These are phyloP conservation scores for Tyria jacobaeae DNA, from an alignment of 2,888 invertebrate species.

Conservation along the genomic window DNA sequence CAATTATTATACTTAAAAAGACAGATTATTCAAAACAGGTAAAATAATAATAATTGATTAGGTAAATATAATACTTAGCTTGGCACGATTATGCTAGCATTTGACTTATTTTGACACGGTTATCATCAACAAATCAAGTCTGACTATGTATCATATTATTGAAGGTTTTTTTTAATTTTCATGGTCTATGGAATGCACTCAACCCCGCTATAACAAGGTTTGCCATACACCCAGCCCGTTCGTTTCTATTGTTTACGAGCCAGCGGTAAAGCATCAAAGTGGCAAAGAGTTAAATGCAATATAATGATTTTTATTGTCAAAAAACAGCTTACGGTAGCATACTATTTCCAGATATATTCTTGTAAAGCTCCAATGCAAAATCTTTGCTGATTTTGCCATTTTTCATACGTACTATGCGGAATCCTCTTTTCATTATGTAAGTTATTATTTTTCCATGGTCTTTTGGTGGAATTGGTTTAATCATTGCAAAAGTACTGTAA, in stretches of 20 bases:
- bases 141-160: too few relatives aligned
- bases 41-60: neutral
- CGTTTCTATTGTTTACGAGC: too few relatives aligned
- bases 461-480: constrained; percentile 91
- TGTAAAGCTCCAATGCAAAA: constrained; percentile 89
- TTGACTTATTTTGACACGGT: neutral
- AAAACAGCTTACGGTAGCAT: constrained; percentile 85
- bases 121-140: too few relatives aligned
- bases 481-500: constrained; percentile 91
- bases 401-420: constrained; percentile 89
- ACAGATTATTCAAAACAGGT: neutral
- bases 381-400: constrained; percentile 90
- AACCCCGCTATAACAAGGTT: too few relatives aligned
- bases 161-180: too few relatives aligned
- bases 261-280: too few relatives aligned
- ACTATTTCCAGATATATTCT: constrained; percentile 83
- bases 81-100: neutral
- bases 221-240: too few relatives aligned
- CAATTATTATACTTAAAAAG: constrained; percentile 84
- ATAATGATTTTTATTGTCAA: too few relatives aligned
- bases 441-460: constrained; percentile 92
- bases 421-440: constrained; percentile 88
- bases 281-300: too few relatives aligned
- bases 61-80: neutral
- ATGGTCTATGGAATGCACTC: too few relatives aligned